phyloP scores from a whole-genome alignment of 1,140 invertebrate genomes.

The Euwallacea similis region DNA sequence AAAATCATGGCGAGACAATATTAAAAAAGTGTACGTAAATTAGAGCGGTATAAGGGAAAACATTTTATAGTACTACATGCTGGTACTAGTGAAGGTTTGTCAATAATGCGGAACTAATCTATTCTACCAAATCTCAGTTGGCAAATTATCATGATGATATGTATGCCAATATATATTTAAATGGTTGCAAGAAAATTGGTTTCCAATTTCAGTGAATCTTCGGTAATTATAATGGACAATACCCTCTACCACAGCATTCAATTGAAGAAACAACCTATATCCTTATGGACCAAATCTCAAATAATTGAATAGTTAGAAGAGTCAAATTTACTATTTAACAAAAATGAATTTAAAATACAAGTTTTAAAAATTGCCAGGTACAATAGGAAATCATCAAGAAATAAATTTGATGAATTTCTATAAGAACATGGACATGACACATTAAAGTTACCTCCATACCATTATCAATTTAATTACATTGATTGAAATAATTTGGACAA shows the following conservation, averaged over 20 bases:
- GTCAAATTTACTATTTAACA: background rate
- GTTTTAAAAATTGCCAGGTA: background rate
- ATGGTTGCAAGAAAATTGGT: slow-evolving; percentile 43
- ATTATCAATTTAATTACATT: no score
- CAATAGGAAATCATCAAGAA: background rate
- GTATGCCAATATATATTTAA: slow-evolving; percentile 43
- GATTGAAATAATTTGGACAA: no score
- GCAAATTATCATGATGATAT: slow-evolving; percentile 44
- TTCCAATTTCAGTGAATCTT: slow-evolving; percentile 39
- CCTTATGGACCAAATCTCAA: background rate
- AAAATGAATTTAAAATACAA: slow-evolving; percentile 18
- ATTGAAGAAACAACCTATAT: slow-evolving; percentile 5
- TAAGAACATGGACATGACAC: no score
- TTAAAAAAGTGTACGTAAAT: background rate
- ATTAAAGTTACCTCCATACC: no score
- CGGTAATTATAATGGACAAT: slow-evolving; percentile 29
- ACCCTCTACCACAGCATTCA: slow-evolving; percentile 26
- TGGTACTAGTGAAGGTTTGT: slow-evolving; percentile 44
- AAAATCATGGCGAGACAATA: background rate
- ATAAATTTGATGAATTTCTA: no score
- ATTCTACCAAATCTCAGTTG: slow-evolving; percentile 38
- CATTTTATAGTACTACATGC: slow-evolving; percentile 43
- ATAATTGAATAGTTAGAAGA: slow-evolving; percentile 8
- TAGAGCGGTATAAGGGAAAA: slow-evolving; percentile 11
- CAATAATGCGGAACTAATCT: slow-evolving; percentile 39